These are phyloP conservation scores for Hirudinaria manillensis DNA, from an alignment of 2,888 invertebrate genomes.

Conservation along the genomic window DNA sequence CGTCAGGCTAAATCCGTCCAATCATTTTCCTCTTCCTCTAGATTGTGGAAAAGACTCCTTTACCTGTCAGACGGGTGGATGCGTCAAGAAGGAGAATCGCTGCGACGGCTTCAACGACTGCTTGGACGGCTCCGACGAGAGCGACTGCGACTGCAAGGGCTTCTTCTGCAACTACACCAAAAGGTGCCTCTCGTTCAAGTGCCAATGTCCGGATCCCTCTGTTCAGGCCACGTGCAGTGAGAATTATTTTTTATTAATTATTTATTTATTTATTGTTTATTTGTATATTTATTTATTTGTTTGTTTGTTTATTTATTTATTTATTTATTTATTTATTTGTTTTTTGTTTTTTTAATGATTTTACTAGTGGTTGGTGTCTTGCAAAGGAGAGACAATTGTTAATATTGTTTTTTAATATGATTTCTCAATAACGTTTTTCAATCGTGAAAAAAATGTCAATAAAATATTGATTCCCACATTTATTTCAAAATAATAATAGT, in stretches of 20 bases:
- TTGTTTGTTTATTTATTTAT: background rate
- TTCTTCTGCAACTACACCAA: constrained; percentile 8
- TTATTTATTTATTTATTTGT: too few species aligned
- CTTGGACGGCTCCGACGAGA: constrained; percentile 63
- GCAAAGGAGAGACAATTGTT: too few species aligned
- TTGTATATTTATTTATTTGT: background rate
- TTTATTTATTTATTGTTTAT: background rate
- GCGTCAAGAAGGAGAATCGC: constrained; percentile 62
- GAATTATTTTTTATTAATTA: too few species aligned
- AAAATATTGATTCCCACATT: background rate
- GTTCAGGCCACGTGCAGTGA: background rate
- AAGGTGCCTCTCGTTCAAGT: background rate
- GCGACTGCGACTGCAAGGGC: constrained; percentile 59
- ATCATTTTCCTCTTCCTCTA: background rate
- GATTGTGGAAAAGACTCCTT: background rate
- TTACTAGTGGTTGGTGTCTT: too few species aligned
- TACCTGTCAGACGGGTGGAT: constrained; percentile 48
- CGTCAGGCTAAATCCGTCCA: too few species aligned
- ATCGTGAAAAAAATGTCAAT: background rate
- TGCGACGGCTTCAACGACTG: constrained; percentile 69
- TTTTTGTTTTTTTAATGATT: background rate
- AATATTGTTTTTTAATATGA: background rate
- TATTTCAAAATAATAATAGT: background rate
- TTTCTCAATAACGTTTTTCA: background rate
- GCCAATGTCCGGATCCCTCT: background rate